These are phyloP conservation scores for Thymelicus sylvestris DNA, from an alignment of 2,888 invertebrate species.

Conservation along the genomic window DNA sequence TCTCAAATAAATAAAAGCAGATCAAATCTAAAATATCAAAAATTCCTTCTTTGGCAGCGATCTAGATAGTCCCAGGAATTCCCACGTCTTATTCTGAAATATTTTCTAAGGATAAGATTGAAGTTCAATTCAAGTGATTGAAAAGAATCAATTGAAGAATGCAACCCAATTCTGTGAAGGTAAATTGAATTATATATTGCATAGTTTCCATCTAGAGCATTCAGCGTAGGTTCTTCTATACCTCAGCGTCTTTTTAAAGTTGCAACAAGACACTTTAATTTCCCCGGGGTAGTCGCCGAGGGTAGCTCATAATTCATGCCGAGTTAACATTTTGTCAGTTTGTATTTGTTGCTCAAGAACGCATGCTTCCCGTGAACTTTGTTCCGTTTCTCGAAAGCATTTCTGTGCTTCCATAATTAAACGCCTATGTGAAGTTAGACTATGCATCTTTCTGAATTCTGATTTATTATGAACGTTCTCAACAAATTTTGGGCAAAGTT, in stretches of 20 bases:
- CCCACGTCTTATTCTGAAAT: conserved; percentile 21
- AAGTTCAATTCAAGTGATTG: conserved; percentile 41
- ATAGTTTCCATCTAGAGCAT: conserved; percentile 58
- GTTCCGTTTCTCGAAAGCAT: conserved; percentile 55
- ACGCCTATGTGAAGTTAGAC: conserved; percentile 42
- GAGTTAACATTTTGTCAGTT: conserved; percentile 83
- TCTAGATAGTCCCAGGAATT: conserved; percentile 18
- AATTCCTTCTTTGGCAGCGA: neutral
- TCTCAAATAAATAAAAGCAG: neutral
- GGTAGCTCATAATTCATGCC: conserved; percentile 81
- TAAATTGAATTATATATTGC: conserved; percentile 70
- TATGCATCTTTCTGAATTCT: conserved; percentile 43
- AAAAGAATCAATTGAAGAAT: conserved; percentile 47
- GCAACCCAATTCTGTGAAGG: conserved; percentile 59
- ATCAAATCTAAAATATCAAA: conserved; percentile 12
- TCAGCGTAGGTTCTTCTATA: conserved; percentile 55
- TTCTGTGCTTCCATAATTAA: conserved; percentile 62
- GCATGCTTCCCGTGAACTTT: conserved; percentile 69
- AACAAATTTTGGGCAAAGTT: conserved; percentile 22
- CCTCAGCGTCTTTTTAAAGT: conserved; percentile 78
- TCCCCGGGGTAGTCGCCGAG: conserved; percentile 69
- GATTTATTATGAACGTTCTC: conserved; percentile 25
- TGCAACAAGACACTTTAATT: conserved; percentile 83
- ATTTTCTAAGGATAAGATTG: conserved; percentile 17
- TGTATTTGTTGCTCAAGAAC: conserved; percentile 71